Evolutionary conservation across 92 coral and sea anemone genomes (phyloP), one percentile per base, ranked within the genome.

Genomic region (Parazoanthus darwini): DNA sequence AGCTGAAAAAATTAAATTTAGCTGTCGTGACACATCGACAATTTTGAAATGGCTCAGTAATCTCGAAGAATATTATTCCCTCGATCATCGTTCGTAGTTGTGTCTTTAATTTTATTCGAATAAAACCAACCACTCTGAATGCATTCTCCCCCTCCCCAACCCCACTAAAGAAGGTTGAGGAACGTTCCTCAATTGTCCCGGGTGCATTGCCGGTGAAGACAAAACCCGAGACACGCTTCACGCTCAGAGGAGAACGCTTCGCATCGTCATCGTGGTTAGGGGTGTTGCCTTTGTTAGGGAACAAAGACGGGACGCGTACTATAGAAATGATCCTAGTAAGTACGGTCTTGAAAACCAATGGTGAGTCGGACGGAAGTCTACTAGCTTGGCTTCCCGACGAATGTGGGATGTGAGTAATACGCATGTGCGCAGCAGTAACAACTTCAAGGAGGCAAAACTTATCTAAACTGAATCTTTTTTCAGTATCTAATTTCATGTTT

Each of bases 291-390:
- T 85, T 89, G 93, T 91, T 92, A 88, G 91, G 93, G 80, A 70
- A 92, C 96, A 94, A 92, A 95, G 96, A 92, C 94, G 96, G 95
- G 95, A 94, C 94, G 79, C 95, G 93, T 94, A 95, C 98, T 93
- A 95, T 89, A 95, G 96, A 95, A 95, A 95, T 92, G 96, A 95
- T 95, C 98, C 96, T 58, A 58, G 85, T 59, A 59, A 67, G 63
- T 68, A 82, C 63, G 76, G 77, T 59, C 86, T 22, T 43, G 25
- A 1, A 1, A 8, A 82, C 8, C 0, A 15, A 0, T 0, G n/a
- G 23, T 1, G 1, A 8, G 51, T 13, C 46, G n/a, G 13, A 23
- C 10, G 37, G 22, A 13, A 35, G 18, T 67, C 35, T 10, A 39
- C 35, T n/a, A 16, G 46, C 33, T 38, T n/a, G 22, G 39, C 46